Evolutionary conservation across 2,888 invertebrate genomes (phyloP), one percentile per base, ranked within the genome.

Genomic region (Drepana falcataria): DNA sequence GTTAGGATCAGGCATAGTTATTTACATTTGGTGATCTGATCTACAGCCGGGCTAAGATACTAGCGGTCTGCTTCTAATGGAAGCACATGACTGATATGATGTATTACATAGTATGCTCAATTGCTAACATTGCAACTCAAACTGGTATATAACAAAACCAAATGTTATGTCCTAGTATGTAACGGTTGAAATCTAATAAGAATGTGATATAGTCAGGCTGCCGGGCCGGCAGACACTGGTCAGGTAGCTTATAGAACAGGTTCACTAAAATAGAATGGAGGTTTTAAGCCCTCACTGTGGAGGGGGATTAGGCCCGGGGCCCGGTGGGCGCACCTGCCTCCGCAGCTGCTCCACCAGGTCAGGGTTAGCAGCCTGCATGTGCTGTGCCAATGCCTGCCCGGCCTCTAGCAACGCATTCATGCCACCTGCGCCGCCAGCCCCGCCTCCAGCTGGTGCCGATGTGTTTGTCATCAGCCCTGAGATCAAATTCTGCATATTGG

Each of bases 351-450:
- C 96, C 40, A 97, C 95, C 49, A 97, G 89, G 56, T 96, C 95
- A 0, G 97, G 97, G 85, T 97, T 96, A 33, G 93, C 92, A 49
- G 92, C 92, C 76, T 96, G 95, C 94, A 97, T 95, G 78, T 96
- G 95, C 73, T 94, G 94, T 5, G 96, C 96, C 55, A 97, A 89
- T 61, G 94, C 95, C 79, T 96, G 96, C 0, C 97, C 96, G 33
- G 91, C 91, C 92, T 95, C 87, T 59, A 92, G 74, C 71, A 85
- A 71, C 40, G 85, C 86, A 21, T 69, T 79, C 80, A 91, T 87
- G 7, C 87, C 86, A 0, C 79, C 83, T 1, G 77, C 67, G 0
- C 63, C 63, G 4, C 86, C 76, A 95, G 95, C 2, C 95, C 95
- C 37, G 77, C 59, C 66, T 2, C 70, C 66, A 0, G 63, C 64